Evolutionary conservation across 2,888 invertebrate species (phyloP), one percentile per base, ranked within the genome.

Genomic region (Habroteleia sp.): DNA sequence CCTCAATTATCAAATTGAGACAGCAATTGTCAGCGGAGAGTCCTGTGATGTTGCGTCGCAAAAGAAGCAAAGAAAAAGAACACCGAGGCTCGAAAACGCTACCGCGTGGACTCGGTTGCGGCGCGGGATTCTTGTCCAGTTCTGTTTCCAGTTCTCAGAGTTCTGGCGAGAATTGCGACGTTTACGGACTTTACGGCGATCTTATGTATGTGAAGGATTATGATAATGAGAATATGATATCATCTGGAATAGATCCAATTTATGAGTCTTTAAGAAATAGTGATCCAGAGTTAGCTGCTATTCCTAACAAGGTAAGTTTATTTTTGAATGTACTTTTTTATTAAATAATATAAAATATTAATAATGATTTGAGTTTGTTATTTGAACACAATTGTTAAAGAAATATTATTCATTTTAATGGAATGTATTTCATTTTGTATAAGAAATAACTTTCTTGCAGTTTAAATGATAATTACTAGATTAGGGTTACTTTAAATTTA

Each of bases 171-270:
- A 90, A 90, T 58, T 96, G 95, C 84, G 96, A 97, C 88, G 96
- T 97, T 0, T 97, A 96, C 85, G 96, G 96, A 0, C 89, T 97
- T 0, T 97, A 96, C 85, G 95, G 95, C 0, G 96, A 97, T 84
- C 89, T 97, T 62, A 95, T 97, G 92, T 96, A 96, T 86, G 94
- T 96, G 0, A 95, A 94, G 83, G 96, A 96, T 83, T 95, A 95
- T 81, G 95, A 94, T 60, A 94, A 94, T n/a, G 94, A 94, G 77
- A 92, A 92, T 2, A 69, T 73, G 3, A 60, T 68, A 2, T 93
- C 93, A 74, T 92, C 93, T 0, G 91, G 92, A 46, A 93, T 93
- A 0, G 93, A 93, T 63, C 92, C 93, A 0, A 92, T 94, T 25
- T 94, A 93, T 81, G 96, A 96, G 81, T 92, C 94, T 0, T 89